Evolutionary conservation across 1,140 invertebrate species (phyloP).

Genomic region (Pectinophora gossypiella): DNA sequence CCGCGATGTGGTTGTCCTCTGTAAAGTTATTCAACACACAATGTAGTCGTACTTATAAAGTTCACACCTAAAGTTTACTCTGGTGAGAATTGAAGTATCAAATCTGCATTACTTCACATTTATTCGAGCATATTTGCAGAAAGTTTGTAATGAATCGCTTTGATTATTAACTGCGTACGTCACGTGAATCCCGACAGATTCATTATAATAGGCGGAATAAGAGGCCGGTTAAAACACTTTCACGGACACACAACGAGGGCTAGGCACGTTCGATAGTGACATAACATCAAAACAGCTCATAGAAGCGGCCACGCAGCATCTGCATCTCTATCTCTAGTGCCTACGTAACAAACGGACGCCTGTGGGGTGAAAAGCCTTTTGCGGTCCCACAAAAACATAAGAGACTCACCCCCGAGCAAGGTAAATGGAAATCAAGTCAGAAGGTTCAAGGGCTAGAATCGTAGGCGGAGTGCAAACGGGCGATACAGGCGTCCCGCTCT

Average conservation of each 20-base stretch:
- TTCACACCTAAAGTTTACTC: too few species aligned
- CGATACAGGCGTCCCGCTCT: slow-evolving; percentile 63
- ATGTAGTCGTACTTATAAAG: too few species aligned
- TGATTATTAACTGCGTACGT: slow-evolving; percentile 16
- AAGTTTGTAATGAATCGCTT: too few species aligned
- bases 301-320: slow-evolving; percentile 62
- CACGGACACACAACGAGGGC: slow-evolving; percentile 57
- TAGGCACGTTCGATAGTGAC: slow-evolving; percentile 60
- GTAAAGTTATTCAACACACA: too few species aligned
- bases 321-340: slow-evolving; percentile 65
- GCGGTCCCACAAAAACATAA: slow-evolving; percentile 48
- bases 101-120: too few species aligned
- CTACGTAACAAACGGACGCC: slow-evolving; percentile 55
- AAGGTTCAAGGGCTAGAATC: slow-evolving; percentile 68
- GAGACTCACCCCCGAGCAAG: slow-evolving; percentile 36
- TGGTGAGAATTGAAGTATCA: too few species aligned
- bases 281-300: slow-evolving; percentile 53
- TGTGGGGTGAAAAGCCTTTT: slow-evolving; percentile 65
- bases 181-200: slow-evolving; percentile 13
- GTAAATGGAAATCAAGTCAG: slow-evolving; percentile 55
- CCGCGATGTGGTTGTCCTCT: not conserved
- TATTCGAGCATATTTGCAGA: too few species aligned
- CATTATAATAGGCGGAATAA: slow-evolving; percentile 26
- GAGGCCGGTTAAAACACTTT: slow-evolving; percentile 43
- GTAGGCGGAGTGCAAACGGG: slow-evolving; percentile 32